A percentile compares a stretch with the other conserved stretches of the same genome.
Conservation (phyloP, 2,888 invertebrate genomes). For the Lithophane semibrunnea region DNA sequence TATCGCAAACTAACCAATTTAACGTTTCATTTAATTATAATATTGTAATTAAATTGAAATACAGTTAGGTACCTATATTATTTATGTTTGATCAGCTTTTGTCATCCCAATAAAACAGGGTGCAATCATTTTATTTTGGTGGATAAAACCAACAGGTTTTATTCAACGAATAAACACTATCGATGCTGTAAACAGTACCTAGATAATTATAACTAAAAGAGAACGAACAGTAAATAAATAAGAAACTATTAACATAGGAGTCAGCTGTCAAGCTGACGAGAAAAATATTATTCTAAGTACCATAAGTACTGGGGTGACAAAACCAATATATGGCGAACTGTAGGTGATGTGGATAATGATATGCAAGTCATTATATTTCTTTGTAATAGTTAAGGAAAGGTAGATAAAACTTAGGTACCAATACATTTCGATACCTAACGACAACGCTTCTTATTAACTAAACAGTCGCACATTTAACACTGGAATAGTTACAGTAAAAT, state of each 20-base stretch:
- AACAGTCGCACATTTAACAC: constrained; percentile 80
- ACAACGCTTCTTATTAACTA: constrained; percentile 77
- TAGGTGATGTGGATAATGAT: constrained; percentile 61
- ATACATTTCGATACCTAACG: constrained; percentile 74
- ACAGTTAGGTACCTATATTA: constrained; percentile 41
- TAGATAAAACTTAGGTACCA: constrained; percentile 70
- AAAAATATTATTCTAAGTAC: constrained; percentile 22
- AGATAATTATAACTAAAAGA: constrained; percentile 16
- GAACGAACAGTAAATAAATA: constrained; percentile 38
- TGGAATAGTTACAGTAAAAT: constrained; percentile 73
- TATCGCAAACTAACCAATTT: constrained; percentile 55
- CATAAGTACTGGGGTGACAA: constrained; percentile 58
- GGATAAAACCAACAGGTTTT: constrained; percentile 2
- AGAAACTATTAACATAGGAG: constrained; percentile 52
- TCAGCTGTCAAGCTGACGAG: constrained; percentile 24
- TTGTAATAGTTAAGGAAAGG: constrained; percentile 62
- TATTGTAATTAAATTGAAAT: constrained; percentile 55
- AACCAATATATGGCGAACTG: constrained; percentile 47
- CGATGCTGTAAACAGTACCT: constrained; percentile 14
- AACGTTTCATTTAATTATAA: constrained; percentile 53
- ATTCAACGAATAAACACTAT: constrained; percentile 25
- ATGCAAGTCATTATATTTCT: constrained; percentile 71
- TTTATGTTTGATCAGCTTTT: constrained; percentile 47
- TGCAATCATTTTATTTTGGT: background rate
- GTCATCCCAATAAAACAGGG: constrained; percentile 56